phyloP scores from a whole-genome alignment of 2,113 vertebrate species.

The Haliaeetus leucogaster region DNA sequence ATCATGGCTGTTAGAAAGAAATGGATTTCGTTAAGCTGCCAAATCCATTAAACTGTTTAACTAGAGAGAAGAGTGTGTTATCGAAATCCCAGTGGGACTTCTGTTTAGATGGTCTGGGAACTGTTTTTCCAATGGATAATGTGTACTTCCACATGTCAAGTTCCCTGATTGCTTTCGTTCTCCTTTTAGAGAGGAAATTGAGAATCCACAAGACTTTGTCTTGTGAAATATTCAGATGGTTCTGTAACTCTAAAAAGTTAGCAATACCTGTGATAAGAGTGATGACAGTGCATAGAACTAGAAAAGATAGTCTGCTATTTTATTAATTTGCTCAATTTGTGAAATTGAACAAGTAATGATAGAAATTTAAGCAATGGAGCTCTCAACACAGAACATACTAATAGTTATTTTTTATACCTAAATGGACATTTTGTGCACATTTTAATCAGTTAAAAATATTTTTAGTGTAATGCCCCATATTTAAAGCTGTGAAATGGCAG shows the following conservation, averaged over 20 bases:
- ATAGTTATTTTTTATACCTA: background rate
- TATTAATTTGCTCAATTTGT: background rate
- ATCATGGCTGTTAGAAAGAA: background rate
- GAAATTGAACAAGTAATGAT: background rate
- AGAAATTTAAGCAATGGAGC: background rate
- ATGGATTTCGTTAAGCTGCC: background rate
- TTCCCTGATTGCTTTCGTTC: background rate
- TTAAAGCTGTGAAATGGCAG: background rate
- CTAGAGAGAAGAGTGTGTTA: background rate
- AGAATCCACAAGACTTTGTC: background rate
- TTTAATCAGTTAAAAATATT: background rate
- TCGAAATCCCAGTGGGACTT: background rate
- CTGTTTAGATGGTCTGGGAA: background rate
- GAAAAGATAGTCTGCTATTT: background rate
- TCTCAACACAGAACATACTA: background rate
- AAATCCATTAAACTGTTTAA: slow-evolving; percentile 16
- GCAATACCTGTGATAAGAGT: background rate
- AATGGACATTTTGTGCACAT: background rate
- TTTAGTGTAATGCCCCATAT: background rate
- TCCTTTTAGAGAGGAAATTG: background rate
- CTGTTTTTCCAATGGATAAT: background rate
- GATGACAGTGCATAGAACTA: background rate
- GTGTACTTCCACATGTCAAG: background rate
- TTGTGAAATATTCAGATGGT: background rate
- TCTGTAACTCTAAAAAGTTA: background rate